Percentiles rank a stretch among this genome's conserved stretches.
Conservation (phyloP, 2,797 vertebrate genomes). For the Rhabdomys pumilio region DNA sequence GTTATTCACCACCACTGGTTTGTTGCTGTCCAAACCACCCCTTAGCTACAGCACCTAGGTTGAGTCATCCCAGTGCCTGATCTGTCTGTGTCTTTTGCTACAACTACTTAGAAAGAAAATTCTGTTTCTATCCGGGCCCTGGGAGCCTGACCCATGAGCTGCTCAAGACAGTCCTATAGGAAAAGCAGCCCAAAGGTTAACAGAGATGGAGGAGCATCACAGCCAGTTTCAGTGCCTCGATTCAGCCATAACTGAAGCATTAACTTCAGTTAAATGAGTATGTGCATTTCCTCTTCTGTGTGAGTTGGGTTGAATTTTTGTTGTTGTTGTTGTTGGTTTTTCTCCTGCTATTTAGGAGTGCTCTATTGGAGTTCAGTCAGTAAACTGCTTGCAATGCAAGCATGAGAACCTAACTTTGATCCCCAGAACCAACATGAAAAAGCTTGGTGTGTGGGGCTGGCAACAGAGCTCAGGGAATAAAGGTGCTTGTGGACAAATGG, state of each 20-base stretch:
- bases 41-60: not conserved
- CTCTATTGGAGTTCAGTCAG: not conserved
- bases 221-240: not conserved
- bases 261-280: not conserved
- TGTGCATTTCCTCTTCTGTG: not conserved
- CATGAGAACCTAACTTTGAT: not conserved
- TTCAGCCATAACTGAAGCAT: not conserved
- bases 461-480: not conserved
- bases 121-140: not conserved
- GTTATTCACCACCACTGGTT: not conserved
- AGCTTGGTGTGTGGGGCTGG: not conserved
- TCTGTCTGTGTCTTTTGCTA: not conserved
- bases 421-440: not conserved
- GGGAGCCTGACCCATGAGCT: not conserved
- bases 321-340: not conserved
- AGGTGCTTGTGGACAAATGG: not conserved
- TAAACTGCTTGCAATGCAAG: not conserved
- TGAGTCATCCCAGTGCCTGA: not conserved
- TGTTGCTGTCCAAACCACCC: not conserved
- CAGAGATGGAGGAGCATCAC: fast-evolving
- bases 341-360: not conserved
- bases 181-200: not conserved
- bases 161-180: not conserved
- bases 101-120: conserved; percentile 27
- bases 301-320: not conserved